Conservation (phyloP, 2,888 invertebrate species). For the Tricholauxania praeusta region DNA sequence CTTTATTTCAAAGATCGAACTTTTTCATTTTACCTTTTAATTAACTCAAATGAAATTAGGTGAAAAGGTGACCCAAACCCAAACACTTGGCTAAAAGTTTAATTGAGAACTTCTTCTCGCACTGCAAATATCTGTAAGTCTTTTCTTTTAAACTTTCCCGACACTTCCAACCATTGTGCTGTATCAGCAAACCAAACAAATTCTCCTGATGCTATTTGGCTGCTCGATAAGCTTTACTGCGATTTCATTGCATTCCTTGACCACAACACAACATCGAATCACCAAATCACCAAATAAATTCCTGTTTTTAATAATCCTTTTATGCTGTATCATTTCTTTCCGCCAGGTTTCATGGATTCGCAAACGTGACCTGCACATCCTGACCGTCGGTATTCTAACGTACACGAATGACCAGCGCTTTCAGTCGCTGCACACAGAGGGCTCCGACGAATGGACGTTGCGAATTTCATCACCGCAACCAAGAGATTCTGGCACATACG, state of each 20-base stretch:
- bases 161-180: no score
- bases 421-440: conserved; percentile 77
- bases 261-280: background rate
- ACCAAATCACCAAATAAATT: conserved; percentile 18
- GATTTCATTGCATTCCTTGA: conserved; percentile 4
- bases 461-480: conserved; percentile 77
- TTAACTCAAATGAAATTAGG: no score
- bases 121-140: no score
- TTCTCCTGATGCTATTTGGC: no score
- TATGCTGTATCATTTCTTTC: background rate
- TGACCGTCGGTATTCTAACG: conserved; percentile 78
- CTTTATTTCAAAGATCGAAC: no score
- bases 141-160: no score
- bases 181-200: no score
- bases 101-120: no score
- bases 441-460: conserved; percentile 79
- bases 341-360: conserved; percentile 86
- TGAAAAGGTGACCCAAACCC: no score
- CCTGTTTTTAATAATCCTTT: conserved; percentile 29
- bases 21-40: no score
- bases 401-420: conserved; percentile 80
- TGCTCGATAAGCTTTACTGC: no score
- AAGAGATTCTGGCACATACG: conserved; percentile 77
- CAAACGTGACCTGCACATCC: conserved; percentile 82
- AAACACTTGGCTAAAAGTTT: no score